A percentile compares a stretch with the other conserved stretches of the same genome.
Evolutionary conservation across 2,888 invertebrate genomes (phyloP).

Genomic region (Alsophila aescularia): DNA sequence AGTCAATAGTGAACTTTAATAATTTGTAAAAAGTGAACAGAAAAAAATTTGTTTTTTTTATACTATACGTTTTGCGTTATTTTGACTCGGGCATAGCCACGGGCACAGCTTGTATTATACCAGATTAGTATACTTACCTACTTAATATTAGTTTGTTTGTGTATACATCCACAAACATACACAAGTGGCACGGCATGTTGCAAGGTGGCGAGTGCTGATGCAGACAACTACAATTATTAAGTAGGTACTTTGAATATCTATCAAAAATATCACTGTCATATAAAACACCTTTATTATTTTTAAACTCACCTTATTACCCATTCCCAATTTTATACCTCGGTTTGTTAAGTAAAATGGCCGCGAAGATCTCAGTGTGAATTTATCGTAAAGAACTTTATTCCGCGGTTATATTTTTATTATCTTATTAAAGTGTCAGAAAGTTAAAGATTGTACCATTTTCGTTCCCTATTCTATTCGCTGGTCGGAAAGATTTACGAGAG

Average conservation of each 20-base stretch:
- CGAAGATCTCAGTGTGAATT: conserved; percentile 40
- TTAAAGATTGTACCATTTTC: conserved; percentile 77
- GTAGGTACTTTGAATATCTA: neutral
- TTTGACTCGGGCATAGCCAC: too few species aligned
- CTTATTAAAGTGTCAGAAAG: conserved; percentile 82
- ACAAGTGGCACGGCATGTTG: too few species aligned
- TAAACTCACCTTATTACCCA: conserved; percentile 17
- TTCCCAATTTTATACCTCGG: conserved; percentile 34
- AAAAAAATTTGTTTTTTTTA: too few species aligned
- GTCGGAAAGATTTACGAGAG: conserved; percentile 69
- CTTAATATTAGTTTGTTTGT: too few species aligned
- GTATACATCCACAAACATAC: too few species aligned
- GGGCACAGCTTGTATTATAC: too few species aligned
- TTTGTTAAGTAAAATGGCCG: conserved; percentile 40
- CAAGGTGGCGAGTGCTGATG: too few species aligned
- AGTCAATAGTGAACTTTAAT: too few species aligned
- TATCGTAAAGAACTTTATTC: conserved; percentile 48
- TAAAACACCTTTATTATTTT: conserved; percentile 16
- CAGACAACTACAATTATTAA: neutral
- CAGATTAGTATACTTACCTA: too few species aligned
- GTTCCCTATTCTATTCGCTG: conserved; percentile 68
- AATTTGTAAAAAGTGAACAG: too few species aligned
- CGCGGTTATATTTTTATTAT: conserved; percentile 77
- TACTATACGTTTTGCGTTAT: too few species aligned
- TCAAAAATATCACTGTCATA: neutral